Evolutionary conservation across 2,113 vertebrate species (phyloP), one percentile per base, ranked within the genome.

Genomic region (Neodon shergylaensis): DNA sequence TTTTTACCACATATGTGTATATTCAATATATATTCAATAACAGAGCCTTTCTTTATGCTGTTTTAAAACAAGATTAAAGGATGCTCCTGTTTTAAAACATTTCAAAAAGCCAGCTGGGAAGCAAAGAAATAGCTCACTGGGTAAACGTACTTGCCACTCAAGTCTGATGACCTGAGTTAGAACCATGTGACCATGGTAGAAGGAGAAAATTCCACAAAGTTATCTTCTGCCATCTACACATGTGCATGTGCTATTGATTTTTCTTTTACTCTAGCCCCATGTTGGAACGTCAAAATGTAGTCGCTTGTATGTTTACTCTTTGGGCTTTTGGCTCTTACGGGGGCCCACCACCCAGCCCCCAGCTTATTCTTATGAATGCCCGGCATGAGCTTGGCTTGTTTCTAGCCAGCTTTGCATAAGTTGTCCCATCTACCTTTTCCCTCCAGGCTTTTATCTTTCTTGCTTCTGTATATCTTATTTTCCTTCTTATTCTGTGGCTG

Each of bases 11-110:
- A 93, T 70, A 68, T 85, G 73, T 13, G 52, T 58, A 66, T 78
- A 66, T 65, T 88, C 91, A 72, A 73, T 73, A 44, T 49, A 73
- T 73, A 72, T 54, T 88, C 91, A 72, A 84, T 78, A 44, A 44
- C 28, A 73, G 36, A 74, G 73, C 21, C n/a, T 49, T 82, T 83
- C n/a, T 95, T 81, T 42, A 81, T 49, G 66, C 65, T 81, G 79
- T 78, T 91, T 81, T 22, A 82, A 94, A 91, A 84, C 42, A 93
- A 68, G 9, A 91, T 61, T 84, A 89, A 58, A 89, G 1, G 31
- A 26, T 82, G 79, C 52, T 11, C 17, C 26, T 82, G 65, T 93
- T 88, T 49, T 88, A 68, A 91, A 85, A 24, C 24, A 10, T 82
- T 82, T 82, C 33, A 82, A 58, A 82, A 58, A 49, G 39, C 73